Evolutionary conservation across 2,888 invertebrate species (phyloP), one percentile per base, ranked within the genome.

Genomic region (Athripsodes cinereus): DNA sequence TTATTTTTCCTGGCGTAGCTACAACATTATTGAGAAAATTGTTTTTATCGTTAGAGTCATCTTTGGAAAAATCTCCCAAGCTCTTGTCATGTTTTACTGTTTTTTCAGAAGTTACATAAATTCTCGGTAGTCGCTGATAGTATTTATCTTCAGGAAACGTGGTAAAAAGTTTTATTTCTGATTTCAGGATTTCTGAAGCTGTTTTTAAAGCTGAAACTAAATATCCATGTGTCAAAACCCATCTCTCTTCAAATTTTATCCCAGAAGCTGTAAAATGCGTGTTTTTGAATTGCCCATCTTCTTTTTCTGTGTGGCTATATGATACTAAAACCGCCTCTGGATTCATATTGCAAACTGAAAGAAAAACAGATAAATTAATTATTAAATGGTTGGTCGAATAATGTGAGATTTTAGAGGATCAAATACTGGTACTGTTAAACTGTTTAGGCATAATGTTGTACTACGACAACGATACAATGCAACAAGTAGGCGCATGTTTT

Each of bases 161-260:
- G 26, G 8, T 21, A 35, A 34, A 1, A 8, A n/a, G 2, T 19
- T 26, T 50, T 44, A 35, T 11, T 11, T 19, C 22, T 20, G 46
- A 3, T 11, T 58, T 40, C 19, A 62, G 46, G 10, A 58, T 62
- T 13, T 49, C 34, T 20, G 21, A 13, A 6, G 57, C 35, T 11
- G 44, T 49, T 52, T 57, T 53, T 16, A 62, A 22, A 2, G 50
- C 46, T 2, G 60, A 58, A 18, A 63, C 34, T 8, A 63, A 26
- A 10, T 48, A 56, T 22, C 63, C 63, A 46, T 63, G 63, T 2
- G 58, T 20, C 16, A 63, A 50, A 5, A 63, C 44, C 61, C 61
- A 63, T 35, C 56, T 51, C 11, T 22, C 52, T 2, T 22, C 19
- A 20, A 63, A 57, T 46, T 47, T 54, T 10, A 63, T 55, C 10